A percentile compares a stretch with the other conserved stretches of the same genome.
Evolutionary conservation across 2,888 invertebrate genomes (phyloP).

Genomic region (Synanthedon vespiformis): DNA sequence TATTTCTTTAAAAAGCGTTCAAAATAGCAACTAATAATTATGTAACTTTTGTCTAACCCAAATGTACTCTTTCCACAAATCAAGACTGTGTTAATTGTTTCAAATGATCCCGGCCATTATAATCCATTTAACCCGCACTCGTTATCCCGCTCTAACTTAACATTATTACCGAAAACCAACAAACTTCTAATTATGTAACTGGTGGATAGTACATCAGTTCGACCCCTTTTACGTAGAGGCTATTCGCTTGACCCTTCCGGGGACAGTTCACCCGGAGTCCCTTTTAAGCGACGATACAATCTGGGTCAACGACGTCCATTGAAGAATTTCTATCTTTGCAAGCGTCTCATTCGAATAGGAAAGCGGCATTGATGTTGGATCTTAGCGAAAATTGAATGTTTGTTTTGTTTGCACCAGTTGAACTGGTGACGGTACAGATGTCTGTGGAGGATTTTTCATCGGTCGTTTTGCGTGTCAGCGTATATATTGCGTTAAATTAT

Average conservation of each 20-base stretch:
- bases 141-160: not conserved
- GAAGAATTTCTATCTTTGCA: slow-evolving; percentile 26
- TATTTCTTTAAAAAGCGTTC: too few relatives aligned
- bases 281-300: slow-evolving; percentile 12
- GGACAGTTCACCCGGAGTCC: slow-evolving; percentile 7
- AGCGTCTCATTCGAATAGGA: slow-evolving; percentile 25
- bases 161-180: slow-evolving; percentile 6
- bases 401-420: slow-evolving; percentile 7
- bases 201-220: slow-evolving; percentile 5
- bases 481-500: slow-evolving; percentile 23
- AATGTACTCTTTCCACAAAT: not conserved
- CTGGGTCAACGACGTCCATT: slow-evolving; percentile 24
- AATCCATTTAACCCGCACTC: not conserved
- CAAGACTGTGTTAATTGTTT: not conserved
- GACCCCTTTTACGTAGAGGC: slow-evolving; percentile 11
- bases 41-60: not conserved
- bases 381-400: slow-evolving; percentile 22
- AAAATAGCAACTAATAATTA: too few relatives aligned
- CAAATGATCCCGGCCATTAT: not conserved
- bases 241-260: slow-evolving; percentile 8
- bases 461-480: slow-evolving; percentile 16
- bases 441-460: slow-evolving; percentile 13
- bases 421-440: slow-evolving; percentile 9
- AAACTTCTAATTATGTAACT: slow-evolving; percentile 10
- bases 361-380: slow-evolving; percentile 25